Base-by-base conservation (phyloP, 2,113 vertebrate species). In the Lamprologus lemairii region DNA sequence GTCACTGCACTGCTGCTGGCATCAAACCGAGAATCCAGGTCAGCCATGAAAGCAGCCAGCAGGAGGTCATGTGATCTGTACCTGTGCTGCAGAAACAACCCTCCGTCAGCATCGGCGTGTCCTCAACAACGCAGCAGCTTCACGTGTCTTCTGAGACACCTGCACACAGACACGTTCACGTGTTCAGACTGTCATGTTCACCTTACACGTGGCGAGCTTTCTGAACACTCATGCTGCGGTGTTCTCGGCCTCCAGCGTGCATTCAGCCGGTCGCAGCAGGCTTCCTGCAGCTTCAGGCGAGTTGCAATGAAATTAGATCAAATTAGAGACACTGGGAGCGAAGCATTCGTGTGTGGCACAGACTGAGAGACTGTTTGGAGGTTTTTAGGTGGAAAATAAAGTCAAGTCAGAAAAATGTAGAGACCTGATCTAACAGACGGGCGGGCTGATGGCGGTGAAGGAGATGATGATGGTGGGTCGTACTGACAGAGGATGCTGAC, bases 341-440 rank as follows among this genome's bases (percentile, higher is more conserved):
- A 1, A 13, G 33, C 19, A 7, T 4, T 33, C 35, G 3, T n/a
- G 33, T 37, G 60, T 0, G 33, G 0, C 33, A 2, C 17, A 37
- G 17, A 65, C 31, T 4, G 19, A n/a, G 28, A 17, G 6, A 37
- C 33, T 1, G 35, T 68, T 23, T 68, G 63, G 33, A 68, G 11
- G 7, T 14, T 68, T 68, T 40, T 21, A 13, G n/a, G 37, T 68
- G 19, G n/a, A 2, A 68, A 40, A 40, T 68, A 40, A n/a, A 5
- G 33, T 37, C 11, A n/a, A 13, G 33, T 40, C 1, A 40, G 63
- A 40, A 68, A 71, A 71, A 42, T 26, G 63, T 23, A 13, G 60
- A 35, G 33, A 68, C 33, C 60, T 68, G 19, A 68, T 68, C 60
- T 68, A 1, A 12, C 9, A 21, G 11, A 68, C 19, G 60, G 19